Percentiles rank a stretch among this genome's conserved stretches.
Conservation (phyloP, 1,140 invertebrate species). For the Saccostrea glomerata region DNA sequence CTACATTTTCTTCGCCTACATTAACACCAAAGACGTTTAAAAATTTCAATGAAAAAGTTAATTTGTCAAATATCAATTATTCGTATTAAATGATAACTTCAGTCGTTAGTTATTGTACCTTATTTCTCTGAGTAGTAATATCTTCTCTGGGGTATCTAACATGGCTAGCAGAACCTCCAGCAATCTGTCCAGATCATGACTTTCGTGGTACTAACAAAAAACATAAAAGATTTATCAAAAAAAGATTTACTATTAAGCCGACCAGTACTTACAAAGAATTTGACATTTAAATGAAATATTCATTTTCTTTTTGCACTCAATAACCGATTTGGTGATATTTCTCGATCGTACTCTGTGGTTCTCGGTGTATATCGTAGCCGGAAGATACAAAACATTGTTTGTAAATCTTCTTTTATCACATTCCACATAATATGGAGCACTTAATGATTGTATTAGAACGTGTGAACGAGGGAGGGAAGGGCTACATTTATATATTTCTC, state of each 20-base stretch:
- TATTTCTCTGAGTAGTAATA: constrained; percentile 64
- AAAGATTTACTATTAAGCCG: background rate
- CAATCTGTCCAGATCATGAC: constrained; percentile 62
- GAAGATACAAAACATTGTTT: constrained; percentile 19
- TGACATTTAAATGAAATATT: background rate
- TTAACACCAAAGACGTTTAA: too few species aligned
- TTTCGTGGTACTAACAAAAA: constrained; percentile 64
- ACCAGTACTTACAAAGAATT: background rate
- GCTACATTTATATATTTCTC: background rate
- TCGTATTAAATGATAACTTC: too few species aligned
- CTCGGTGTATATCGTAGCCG: background rate
- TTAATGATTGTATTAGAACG: background rate
- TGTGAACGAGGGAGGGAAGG: background rate
- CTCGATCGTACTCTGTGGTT: background rate
- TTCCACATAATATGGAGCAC: background rate
- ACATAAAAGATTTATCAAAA: background rate
- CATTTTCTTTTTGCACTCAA: background rate
- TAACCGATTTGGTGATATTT: background rate
- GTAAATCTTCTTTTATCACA: background rate
- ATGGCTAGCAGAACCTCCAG: constrained; percentile 58
- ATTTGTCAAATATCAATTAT: too few species aligned
- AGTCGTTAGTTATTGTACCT: constrained; percentile 52
- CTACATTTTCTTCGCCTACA: too few species aligned
- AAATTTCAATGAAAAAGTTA: too few species aligned
- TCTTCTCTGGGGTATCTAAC: constrained; percentile 65